Evolutionary conservation across 2,113 vertebrate species (phyloP).

Genomic region (Dasyurus viverrinus): DNA sequence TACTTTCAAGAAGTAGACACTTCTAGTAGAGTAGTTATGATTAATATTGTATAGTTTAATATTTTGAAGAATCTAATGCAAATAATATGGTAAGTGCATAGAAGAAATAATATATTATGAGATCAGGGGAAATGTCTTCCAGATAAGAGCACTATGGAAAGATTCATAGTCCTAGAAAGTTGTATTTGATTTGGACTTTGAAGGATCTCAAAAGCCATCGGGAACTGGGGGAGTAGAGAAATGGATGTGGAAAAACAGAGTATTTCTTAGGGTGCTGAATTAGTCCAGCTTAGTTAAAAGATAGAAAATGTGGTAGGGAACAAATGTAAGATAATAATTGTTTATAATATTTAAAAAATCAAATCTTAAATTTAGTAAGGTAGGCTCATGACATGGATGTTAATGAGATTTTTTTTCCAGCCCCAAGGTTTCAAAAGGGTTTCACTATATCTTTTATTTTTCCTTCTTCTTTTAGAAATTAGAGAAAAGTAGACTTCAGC

Average conservation of each 20-base stretch:
- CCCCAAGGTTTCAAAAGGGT: neutral
- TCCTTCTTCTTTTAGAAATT: neutral
- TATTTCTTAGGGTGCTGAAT: neutral
- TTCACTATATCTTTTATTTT: constrained; percentile 21
- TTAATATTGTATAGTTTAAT: neutral
- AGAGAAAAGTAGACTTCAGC: neutral
- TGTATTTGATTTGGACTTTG: neutral
- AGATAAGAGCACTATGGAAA: neutral
- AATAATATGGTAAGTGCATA: neutral
- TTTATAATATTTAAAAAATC: neutral
- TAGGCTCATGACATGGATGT: neutral
- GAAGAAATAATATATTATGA: neutral
- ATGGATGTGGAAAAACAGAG: neutral
- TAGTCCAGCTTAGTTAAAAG: neutral
- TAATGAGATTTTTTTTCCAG: neutral
- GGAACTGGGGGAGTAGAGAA: neutral
- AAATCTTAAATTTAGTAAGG: neutral
- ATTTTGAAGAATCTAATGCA: neutral
- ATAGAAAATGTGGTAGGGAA: neutral
- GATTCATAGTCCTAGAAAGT: neutral
- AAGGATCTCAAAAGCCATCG: neutral
- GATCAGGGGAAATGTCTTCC: neutral
- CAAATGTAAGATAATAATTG: neutral
- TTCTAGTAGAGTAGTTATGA: neutral
- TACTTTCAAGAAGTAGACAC: neutral